phyloP scores from a whole-genome alignment of 2,888 invertebrate species.

The Argyra leucocephala region DNA sequence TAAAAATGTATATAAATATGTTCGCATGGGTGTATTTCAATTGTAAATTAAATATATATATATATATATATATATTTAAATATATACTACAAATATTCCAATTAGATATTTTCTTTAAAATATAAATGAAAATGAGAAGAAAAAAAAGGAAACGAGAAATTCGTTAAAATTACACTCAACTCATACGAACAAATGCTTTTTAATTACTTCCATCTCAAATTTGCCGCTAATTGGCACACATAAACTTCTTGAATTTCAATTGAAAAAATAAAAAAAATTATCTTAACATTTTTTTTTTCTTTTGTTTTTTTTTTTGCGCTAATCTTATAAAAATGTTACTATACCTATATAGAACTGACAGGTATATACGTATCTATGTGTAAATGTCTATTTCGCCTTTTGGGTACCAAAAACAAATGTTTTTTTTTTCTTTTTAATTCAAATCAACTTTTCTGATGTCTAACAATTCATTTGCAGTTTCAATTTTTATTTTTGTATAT shows the following conservation, averaged over 20 bases:
- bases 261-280: constrained; percentile 16
- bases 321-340: constrained; percentile 13
- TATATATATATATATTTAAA: too few species aligned
- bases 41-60: too few species aligned
- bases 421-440: background rate
- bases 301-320: constrained; percentile 6
- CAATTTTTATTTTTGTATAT: background rate
- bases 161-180: background rate
- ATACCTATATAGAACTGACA: background rate
- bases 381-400: constrained; percentile 16
- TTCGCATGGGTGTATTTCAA: background rate
- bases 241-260: constrained; percentile 28
- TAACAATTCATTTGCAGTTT: background rate
- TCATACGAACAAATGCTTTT: constrained; percentile 22
- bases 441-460: background rate
- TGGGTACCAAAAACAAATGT: background rate
- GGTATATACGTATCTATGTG: constrained; percentile 4
- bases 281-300: background rate
- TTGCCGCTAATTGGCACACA: constrained; percentile 28
- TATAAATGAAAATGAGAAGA: background rate
- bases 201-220: constrained; percentile 27
- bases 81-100: background rate
- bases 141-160: background rate
- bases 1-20: background rate
- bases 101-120: background rate